Conservation (phyloP, 2,113 vertebrate species). For the Canis aureus region DNA sequence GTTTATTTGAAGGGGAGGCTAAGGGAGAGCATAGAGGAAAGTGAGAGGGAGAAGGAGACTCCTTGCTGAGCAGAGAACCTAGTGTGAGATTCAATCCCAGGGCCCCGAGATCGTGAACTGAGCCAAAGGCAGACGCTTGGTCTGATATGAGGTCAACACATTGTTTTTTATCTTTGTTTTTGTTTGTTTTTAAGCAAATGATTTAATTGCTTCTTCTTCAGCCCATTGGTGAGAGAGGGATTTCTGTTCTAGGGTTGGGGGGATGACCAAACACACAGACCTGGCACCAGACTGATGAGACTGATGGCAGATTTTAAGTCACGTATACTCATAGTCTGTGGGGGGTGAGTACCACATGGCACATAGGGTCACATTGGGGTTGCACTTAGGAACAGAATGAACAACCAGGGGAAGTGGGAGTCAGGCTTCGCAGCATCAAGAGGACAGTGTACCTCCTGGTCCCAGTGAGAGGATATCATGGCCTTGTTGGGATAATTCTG, state of each 20-base stretch:
- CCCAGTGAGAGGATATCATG: not conserved
- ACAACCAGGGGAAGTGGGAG: too few relatives aligned
- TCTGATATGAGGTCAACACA: not conserved
- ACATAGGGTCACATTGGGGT: rapidly evolving
- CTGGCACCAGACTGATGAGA: not conserved
- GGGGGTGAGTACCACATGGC: rapidly evolving
- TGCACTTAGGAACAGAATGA: not conserved
- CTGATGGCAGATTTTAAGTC: not conserved
- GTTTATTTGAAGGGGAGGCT: too few relatives aligned
- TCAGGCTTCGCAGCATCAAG: too few relatives aligned
- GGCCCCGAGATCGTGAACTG: too few relatives aligned
- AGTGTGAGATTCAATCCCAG: too few relatives aligned
- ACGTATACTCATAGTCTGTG: too few relatives aligned
- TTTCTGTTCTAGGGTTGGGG: not conserved
- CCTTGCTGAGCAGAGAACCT: too few relatives aligned
- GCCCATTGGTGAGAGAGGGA: not conserved
- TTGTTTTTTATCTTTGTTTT: not conserved
- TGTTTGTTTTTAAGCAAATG: not conserved
- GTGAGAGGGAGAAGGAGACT: too few relatives aligned
- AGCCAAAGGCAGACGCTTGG: not conserved
- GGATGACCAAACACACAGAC: not conserved
- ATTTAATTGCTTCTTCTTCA: not conserved
- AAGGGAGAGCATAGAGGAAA: too few relatives aligned
- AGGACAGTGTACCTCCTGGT: not conserved
- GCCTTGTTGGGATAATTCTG: not conserved